Base-by-base conservation (phyloP, 2,797 vertebrate species). In the Diplodus puntazzo region DNA sequence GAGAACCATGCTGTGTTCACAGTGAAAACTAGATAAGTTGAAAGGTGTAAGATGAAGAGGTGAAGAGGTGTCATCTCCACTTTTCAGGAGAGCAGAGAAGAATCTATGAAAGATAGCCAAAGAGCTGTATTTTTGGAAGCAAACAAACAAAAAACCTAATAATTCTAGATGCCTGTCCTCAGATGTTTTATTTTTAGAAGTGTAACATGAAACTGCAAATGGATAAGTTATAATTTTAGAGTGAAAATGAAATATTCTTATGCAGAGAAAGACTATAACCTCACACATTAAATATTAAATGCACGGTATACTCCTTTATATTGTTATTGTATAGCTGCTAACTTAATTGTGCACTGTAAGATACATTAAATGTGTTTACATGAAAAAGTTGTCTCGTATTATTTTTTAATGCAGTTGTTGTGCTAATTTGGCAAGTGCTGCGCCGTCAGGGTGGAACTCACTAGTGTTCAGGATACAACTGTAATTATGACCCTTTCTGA, bases 131-230 rank as follows among this genome's bases (percentile, higher is more conserved):
- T 83, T 83, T 64, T 70, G 13, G 34, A 34, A 34, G 6, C 34
- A 34, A 34, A 9, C 34, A 34, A 45, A 10, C 27, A 10, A 10
- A 21, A 49, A 45, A 11, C 34, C 34, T 9, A 34, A 7, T 9
- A 16, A 30, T 73, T 65, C 23, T 85, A 85, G 78, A 83, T 48
- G 49, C 25, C 43, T 75, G 52, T 43, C 66, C 68, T 43, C 45
- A 85, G 75, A 79, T 55, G 58, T 77, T 68, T 80, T 76, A 75
- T 82, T 82, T 85, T 79, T 80, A 80, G 84, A 84, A 42, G 39
- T 73, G 27, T 72, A 53, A 73, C 21, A 17, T 80, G 52, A 82
- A 79, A 46, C 59, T 60, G 23, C 43, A 54, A 68, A 66, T 16
- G 53, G 27, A 70, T 43, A 2, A 18, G 10, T 60, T 54, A 9